phyloP scores from a whole-genome alignment of 2,797 vertebrate species.

The Gouania willdenowi region DNA sequence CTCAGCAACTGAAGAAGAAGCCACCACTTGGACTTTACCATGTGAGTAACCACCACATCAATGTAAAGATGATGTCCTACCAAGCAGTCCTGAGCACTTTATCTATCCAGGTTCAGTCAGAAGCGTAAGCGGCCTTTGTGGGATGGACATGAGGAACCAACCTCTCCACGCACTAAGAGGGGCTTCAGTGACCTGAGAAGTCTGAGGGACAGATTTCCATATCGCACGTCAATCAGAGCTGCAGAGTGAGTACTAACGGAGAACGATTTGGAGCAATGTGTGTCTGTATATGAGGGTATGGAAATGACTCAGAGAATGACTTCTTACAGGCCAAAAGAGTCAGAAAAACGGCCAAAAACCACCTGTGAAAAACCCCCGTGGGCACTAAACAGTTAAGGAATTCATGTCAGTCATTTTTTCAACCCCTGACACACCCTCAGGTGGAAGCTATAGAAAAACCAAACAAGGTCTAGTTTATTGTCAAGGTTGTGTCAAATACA shows the following conservation, averaged over 20 bases:
- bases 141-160: not conserved
- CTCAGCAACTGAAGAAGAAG: not conserved
- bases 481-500: too few relatives aligned
- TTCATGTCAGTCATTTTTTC: too few relatives aligned
- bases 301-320: too few relatives aligned
- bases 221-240: not conserved
- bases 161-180: slow-evolving; percentile 12
- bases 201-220: slow-evolving; percentile 1
- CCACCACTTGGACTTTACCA: slow-evolving; percentile 20
- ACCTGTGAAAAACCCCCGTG: too few relatives aligned
- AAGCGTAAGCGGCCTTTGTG: slow-evolving; percentile 24
- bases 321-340: too few relatives aligned
- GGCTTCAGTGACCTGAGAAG: not conserved
- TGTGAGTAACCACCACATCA: slow-evolving; percentile 35
- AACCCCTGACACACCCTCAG: too few relatives aligned
- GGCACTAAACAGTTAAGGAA: too few relatives aligned
- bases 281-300: too few relatives aligned
- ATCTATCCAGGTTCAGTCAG: slow-evolving; percentile 24
- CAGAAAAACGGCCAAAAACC: too few relatives aligned
- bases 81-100: not conserved
- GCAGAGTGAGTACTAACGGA: slow-evolving; percentile 11
- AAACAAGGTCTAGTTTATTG: too few relatives aligned
- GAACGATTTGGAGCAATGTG: not conserved
- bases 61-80: too few relatives aligned
- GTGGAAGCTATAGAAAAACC: too few relatives aligned